These are phyloP conservation scores for Tubiluchus corallicola DNA, from an alignment of 2,888 invertebrate genomes.

Conservation along the genomic window DNA sequence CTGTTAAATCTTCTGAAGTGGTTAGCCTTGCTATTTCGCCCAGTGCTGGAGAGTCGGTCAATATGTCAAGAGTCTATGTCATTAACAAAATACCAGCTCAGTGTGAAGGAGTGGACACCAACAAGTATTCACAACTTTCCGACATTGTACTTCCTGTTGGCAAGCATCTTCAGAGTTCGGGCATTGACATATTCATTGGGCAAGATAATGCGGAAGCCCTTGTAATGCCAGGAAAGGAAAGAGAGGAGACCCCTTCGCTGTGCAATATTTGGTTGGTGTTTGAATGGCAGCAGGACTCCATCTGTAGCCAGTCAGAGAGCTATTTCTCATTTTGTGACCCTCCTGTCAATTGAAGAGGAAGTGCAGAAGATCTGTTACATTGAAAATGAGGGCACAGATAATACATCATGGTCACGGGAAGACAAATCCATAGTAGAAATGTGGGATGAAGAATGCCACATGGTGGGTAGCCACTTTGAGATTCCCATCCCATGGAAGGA, in stretches of 20 bases:
- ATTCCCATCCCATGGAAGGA: constrained; percentile 1
- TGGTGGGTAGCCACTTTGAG: not conserved
- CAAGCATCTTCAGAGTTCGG: too few species aligned
- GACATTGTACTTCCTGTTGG: not conserved
- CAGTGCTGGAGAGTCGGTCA: not conserved
- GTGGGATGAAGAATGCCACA: not conserved
- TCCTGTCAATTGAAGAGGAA: not conserved
- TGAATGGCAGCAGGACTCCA: not conserved
- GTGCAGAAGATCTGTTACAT: not conserved
- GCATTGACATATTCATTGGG: not conserved
- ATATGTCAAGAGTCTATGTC: not conserved
- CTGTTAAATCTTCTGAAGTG: not conserved
- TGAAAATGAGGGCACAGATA: constrained; percentile 3
- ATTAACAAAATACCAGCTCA: not conserved
- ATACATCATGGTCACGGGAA: not conserved
- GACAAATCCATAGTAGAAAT: not conserved
- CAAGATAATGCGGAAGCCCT: not conserved
- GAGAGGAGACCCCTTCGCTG: not conserved
- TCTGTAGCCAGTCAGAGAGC: not conserved
- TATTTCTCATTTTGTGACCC: not conserved
- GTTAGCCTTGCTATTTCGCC: not conserved
- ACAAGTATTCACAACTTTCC: not conserved
- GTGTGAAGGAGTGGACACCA: not conserved
- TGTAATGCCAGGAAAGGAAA: not conserved
- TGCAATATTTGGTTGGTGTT: not conserved